Evolutionary conservation across 2,888 invertebrate species (phyloP), one percentile per base, ranked within the genome.

Genomic region (Vesta saturnalis): DNA sequence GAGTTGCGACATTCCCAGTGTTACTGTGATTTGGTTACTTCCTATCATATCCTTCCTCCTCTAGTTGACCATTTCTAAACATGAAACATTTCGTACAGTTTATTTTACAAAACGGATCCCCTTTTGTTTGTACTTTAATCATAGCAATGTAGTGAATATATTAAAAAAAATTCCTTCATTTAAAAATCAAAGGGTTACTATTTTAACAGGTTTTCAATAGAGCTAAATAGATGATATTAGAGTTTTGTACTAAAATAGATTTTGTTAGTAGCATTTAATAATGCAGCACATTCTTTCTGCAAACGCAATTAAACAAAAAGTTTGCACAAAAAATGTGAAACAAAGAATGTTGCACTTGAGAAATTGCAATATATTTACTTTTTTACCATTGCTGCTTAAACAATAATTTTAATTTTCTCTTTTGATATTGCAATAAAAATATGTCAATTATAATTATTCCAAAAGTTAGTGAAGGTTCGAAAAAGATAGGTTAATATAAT

Each of bases 1-100:
- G 66, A 71, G 59, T 69, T 67, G 67, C 70, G 67, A 74, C 75
- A 75, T 75, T 75, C 75, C 76, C 74, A 71, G 72, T 73, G 72
- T 76, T 74, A 73, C 76, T 77, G 76, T 77, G 76, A 77, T 77
- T 77, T 73, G 71, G 72, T 74, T 74, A 65, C 57, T 70, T 66
- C 66, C 71, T 60, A 54, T 35, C 46, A 63, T 65, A 66, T 61
- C 16, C 59, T 64, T 49, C 60, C 58, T 49, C 23, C 21, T 30
- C 18, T 49, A 43, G 10, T 54, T 21, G 10, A 22, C 8, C 16
- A 56, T 56, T 1, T 19, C 19, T 19, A 12, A 19, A 12, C 19
- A 14, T 54, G 19, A 54, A 22, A 21, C 54, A 54, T 54, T 54
- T 54, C 22, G 18, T 19, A 23, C 35, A 23, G 35, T 14, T 14